phyloP scores from a whole-genome alignment of 2,888 invertebrate genomes.

The Caenorhabditis sp. region DNA sequence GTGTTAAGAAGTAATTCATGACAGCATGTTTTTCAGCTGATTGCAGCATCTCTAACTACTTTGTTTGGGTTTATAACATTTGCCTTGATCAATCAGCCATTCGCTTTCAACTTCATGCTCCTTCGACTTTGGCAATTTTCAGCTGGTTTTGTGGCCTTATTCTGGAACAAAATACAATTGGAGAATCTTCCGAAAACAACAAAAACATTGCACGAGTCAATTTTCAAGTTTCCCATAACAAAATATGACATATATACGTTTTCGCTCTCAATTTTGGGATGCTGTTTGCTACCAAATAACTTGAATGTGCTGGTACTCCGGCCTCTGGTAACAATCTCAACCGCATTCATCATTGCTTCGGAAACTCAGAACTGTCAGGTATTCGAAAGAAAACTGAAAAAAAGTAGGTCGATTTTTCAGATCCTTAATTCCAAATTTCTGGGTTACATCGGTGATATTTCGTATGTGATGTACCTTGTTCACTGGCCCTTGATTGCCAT shows the following conservation, averaged over 20 bases:
- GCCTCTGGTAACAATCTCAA: not conserved
- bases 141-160: slow-evolving; percentile 49
- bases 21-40: not conserved
- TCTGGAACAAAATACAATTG: slow-evolving; percentile 19
- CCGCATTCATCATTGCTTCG: slow-evolving; percentile 30
- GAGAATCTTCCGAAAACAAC: not conserved
- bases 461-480: slow-evolving; percentile 39
- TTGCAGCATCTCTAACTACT: slow-evolving; percentile 8
- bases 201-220: not conserved
- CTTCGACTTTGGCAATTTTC: slow-evolving; percentile 63
- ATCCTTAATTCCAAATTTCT: slow-evolving; percentile 11
- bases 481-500: slow-evolving; percentile 48
- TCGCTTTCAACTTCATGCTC: slow-evolving; percentile 62
- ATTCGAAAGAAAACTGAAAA: not conserved
- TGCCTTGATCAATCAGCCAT: slow-evolving; percentile 26
- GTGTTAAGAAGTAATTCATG: not conserved
- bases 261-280: slow-evolving; percentile 11
- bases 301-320: slow-evolving; percentile 17
- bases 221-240: not conserved
- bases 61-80: slow-evolving; percentile 25
- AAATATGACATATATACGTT: not conserved
- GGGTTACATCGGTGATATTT: slow-evolving; percentile 41
- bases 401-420: slow-evolving; percentile 12
- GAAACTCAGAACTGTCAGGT: slow-evolving; percentile 26
- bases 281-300: slow-evolving; percentile 34